These are phyloP conservation scores for Elaphurus davidianus DNA, from an alignment of 2,113 vertebrate species.

Conservation along the genomic window DNA sequence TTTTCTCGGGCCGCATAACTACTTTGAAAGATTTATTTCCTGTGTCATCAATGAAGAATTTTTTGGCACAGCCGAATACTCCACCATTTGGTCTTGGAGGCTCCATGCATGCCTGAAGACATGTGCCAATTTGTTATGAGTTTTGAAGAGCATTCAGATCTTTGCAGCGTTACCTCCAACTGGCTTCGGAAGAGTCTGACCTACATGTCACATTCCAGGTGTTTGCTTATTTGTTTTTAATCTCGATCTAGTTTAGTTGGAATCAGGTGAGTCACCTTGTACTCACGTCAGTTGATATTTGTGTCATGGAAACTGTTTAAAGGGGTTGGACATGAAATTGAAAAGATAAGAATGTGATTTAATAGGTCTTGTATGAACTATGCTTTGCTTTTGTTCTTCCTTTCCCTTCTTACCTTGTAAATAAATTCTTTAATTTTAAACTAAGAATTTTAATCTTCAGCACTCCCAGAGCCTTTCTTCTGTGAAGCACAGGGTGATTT, in stretches of 20 bases:
- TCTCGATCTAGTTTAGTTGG: not conserved
- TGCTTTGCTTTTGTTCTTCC: not conserved
- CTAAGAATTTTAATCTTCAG: not conserved
- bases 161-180: not conserved
- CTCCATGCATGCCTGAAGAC: not conserved
- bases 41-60: constrained; percentile 49
- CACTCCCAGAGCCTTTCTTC: not conserved
- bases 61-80: not conserved
- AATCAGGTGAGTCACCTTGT: constrained; percentile 36
- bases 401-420: not conserved
- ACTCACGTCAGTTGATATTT: not conserved
- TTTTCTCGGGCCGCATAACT: not conserved
- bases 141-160: constrained; percentile 47
- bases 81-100: not conserved
- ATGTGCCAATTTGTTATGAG: not conserved
- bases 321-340: not conserved
- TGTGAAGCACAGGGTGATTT: not conserved
- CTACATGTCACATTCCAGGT: constrained; percentile 36
- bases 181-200: constrained; percentile 14
- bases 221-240: constrained; percentile 38
- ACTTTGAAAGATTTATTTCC: constrained; percentile 49
- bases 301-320: constrained; percentile 45
- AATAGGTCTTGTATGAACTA: not conserved
- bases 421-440: constrained; percentile 29
- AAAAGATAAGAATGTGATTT: not conserved